phyloP scores from a whole-genome alignment of 2,797 vertebrate genomes.

The Tolypeutes matacus region DNA sequence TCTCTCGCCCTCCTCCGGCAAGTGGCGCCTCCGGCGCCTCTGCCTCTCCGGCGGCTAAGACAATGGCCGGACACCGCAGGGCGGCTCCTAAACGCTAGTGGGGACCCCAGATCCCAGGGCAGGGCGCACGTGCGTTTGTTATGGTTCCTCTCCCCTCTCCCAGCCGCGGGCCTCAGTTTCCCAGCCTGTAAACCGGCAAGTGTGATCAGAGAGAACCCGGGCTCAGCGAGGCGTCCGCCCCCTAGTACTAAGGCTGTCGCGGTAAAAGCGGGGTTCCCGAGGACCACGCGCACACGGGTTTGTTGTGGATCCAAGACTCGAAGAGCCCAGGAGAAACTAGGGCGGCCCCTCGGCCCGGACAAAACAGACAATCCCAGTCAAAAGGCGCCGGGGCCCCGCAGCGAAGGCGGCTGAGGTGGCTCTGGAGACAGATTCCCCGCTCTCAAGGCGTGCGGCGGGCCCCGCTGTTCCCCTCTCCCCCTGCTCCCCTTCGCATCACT shows the following conservation, averaged over 20 bases:
- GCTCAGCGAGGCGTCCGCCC: neutral
- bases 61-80: conserved; percentile 51
- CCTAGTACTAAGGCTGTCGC: accelerated
- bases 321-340: neutral
- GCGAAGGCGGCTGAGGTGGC: neutral
- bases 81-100: neutral
- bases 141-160: neutral
- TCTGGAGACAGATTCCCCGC: neutral
- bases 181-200: neutral
- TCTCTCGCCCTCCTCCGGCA: neutral
- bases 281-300: conserved; percentile 70
- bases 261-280: neutral
- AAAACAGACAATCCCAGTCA: neutral
- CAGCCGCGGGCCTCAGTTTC: conserved; percentile 20
- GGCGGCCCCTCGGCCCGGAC: neutral
- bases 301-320: conserved; percentile 63
- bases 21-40: conserved; percentile 11
- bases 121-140: conserved; percentile 78
- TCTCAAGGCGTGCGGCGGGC: neutral
- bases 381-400: neutral
- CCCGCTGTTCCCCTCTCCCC: neutral
- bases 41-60: neutral
- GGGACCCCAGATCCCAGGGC: neutral
- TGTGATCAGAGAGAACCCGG: neutral
- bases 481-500: neutral